Conservation (phyloP, 1,140 invertebrate species). For the Chrysomallon squamiferum region DNA sequence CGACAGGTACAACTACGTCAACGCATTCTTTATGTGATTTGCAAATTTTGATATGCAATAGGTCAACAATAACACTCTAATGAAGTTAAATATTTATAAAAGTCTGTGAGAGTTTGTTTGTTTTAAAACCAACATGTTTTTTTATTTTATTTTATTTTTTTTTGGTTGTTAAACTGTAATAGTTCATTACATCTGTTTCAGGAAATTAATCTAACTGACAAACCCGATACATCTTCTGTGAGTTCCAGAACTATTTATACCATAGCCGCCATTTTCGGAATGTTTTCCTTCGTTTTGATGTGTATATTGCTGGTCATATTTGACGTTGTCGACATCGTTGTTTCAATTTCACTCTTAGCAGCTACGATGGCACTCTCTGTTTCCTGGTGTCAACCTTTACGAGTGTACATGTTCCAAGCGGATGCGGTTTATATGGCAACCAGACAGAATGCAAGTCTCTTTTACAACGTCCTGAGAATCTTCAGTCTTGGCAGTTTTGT, state of each 20-base stretch:
- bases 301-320: slow-evolving; percentile 8
- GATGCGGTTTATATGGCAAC: not conserved
- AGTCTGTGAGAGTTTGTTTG: too few relatives aligned
- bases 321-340: not conserved
- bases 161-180: too few relatives aligned
- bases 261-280: slow-evolving; percentile 7
- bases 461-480: slow-evolving; percentile 10
- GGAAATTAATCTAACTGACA: too few relatives aligned
- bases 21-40: too few relatives aligned
- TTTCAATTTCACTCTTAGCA: slow-evolving; percentile 10
- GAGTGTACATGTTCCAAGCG: slow-evolving; percentile 1
- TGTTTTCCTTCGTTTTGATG: slow-evolving; percentile 5
- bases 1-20: slow-evolving; percentile 9
- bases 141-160: too few relatives aligned
- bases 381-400: slow-evolving; percentile 19
- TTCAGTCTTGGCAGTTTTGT: not conserved
- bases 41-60: too few relatives aligned
- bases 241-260: slow-evolving; percentile 4
- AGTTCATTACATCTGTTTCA: too few relatives aligned
- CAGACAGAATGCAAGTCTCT: slow-evolving; percentile 9
- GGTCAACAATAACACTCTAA: too few relatives aligned
- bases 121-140: too few relatives aligned
- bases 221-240: not conserved
- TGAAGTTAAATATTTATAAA: too few relatives aligned
- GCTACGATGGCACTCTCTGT: slow-evolving; percentile 14